Conservation (phyloP, 2,113 vertebrate species). For the Tupaia chinensis region DNA sequence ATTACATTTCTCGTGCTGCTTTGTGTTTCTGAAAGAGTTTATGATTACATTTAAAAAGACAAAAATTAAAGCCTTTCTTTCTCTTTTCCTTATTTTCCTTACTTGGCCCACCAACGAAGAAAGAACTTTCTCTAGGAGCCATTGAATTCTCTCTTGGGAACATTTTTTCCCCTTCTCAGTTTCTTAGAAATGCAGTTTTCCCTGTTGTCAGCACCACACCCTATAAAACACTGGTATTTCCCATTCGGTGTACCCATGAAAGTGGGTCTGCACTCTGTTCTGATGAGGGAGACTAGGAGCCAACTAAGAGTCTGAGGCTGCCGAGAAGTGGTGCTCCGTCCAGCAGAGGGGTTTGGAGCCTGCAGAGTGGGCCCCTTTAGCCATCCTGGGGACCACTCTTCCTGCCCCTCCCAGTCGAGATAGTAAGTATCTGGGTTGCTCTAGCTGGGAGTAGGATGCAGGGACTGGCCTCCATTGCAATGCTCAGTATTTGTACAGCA, state of each 20-base stretch:
- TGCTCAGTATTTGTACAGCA: not conserved
- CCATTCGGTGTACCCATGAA: fast-evolving
- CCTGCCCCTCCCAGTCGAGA: too few species aligned
- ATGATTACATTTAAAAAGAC: not conserved
- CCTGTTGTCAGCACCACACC: too few species aligned
- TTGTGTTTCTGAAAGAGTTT: not conserved
- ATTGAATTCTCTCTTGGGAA: not conserved
- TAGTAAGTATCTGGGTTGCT: not conserved
- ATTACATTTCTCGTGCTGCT: not conserved
- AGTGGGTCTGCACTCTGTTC: too few species aligned
- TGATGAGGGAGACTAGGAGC: not conserved
- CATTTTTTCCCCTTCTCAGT: not conserved
- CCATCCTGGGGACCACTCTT: not conserved
- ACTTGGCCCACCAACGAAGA: not conserved
- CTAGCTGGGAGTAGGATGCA: not conserved
- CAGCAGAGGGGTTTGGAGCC: not conserved
- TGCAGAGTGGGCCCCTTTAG: not conserved
- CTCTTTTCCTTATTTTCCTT: not conserved
- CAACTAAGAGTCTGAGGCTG: not conserved
- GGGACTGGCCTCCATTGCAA: fast-evolving
- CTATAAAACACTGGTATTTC: not conserved
- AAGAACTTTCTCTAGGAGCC: not conserved
- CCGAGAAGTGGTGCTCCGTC: not conserved
- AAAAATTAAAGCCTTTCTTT: not conserved
- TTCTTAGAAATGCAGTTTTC: not conserved